Percentiles rank a stretch among this genome's conserved stretches.
These are phyloP conservation scores for Trachelipus rathkii DNA, from an alignment of 1,140 invertebrate species.

Conservation along the genomic window DNA sequence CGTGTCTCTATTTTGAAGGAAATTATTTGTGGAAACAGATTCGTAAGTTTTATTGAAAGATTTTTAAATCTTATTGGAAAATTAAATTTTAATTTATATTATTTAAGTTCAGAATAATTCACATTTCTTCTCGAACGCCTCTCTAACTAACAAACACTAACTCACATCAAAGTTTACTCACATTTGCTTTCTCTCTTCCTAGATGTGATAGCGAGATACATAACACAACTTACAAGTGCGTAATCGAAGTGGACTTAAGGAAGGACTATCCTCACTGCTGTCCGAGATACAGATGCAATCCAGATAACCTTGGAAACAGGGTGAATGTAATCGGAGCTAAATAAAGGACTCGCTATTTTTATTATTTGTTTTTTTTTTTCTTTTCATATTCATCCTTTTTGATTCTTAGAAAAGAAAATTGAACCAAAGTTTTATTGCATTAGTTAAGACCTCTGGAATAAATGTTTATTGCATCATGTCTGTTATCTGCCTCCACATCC, in stretches of 20 bases:
- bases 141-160: neutral
- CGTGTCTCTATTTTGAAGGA: constrained; percentile 34
- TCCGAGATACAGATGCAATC: constrained; percentile 36
- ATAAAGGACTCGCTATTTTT: too few relatives aligned
- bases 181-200: neutral
- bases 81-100: neutral
- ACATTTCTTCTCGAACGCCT: too few relatives aligned
- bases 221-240: constrained; percentile 42
- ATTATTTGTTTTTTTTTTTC: too few relatives aligned
- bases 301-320: constrained; percentile 36
- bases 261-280: constrained; percentile 38
- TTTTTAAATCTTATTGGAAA: neutral
- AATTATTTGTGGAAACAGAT: constrained; percentile 35
- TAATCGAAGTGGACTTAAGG: constrained; percentile 29
- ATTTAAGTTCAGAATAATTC: too few relatives aligned
- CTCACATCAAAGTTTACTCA: too few relatives aligned
- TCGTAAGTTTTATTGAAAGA: constrained; percentile 29
- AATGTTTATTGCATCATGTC: too few relatives aligned
- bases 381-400: too few relatives aligned
- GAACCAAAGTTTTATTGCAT: too few relatives aligned
- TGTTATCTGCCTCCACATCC: too few relatives aligned
- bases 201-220: constrained; percentile 40
- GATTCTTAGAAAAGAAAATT: too few relatives aligned
- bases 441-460: too few relatives aligned
- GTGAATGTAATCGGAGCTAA: neutral